Evolutionary conservation across 2,797 vertebrate species (phyloP).

Genomic region (Garrulus glandarius): DNA sequence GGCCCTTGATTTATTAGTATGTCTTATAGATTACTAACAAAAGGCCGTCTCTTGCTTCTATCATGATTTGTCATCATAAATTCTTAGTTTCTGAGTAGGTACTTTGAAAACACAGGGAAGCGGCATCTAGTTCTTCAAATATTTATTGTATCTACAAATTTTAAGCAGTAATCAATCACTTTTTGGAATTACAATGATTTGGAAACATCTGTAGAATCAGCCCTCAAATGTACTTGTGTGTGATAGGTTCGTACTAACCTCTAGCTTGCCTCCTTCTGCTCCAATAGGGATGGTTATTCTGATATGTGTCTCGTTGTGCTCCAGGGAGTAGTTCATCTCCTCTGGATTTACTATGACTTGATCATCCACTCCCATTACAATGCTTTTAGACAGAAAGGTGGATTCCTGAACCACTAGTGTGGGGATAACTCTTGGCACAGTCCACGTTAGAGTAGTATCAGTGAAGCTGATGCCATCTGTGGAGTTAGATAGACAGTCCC

Average conservation of each 20-base stretch:
- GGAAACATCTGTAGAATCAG: not conserved
- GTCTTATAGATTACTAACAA: not conserved
- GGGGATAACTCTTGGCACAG: conserved; percentile 51
- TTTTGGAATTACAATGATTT: not conserved
- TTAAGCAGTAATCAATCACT: not conserved
- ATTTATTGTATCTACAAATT: not conserved
- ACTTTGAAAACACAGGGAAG: not conserved
- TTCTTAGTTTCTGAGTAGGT: not conserved
- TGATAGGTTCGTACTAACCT: not conserved
- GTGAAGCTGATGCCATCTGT: conserved; percentile 66
- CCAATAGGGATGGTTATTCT: conserved; percentile 52
- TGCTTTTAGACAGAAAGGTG: conserved; percentile 53
- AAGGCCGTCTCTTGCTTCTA: not conserved
- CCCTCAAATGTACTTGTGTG: not conserved
- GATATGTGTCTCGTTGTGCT: conserved; percentile 48
- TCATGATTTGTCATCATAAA: not conserved
- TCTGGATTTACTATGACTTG: not conserved
- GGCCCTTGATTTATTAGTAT: not conserved
- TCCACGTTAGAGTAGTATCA: conserved; percentile 11
- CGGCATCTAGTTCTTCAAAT: not conserved
- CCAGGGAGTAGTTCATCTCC: conserved; percentile 31
- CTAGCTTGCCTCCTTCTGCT: conserved; percentile 46
- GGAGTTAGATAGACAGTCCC: not conserved
- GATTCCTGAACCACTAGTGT: conserved; percentile 50
- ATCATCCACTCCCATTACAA: conserved; percentile 43